A percentile compares a stretch with the other conserved stretches of the same genome.
These are phyloP conservation scores for Lordiphosa stackelbergi DNA, from an alignment of 1,140 invertebrate genomes.

Conservation along the genomic window DNA sequence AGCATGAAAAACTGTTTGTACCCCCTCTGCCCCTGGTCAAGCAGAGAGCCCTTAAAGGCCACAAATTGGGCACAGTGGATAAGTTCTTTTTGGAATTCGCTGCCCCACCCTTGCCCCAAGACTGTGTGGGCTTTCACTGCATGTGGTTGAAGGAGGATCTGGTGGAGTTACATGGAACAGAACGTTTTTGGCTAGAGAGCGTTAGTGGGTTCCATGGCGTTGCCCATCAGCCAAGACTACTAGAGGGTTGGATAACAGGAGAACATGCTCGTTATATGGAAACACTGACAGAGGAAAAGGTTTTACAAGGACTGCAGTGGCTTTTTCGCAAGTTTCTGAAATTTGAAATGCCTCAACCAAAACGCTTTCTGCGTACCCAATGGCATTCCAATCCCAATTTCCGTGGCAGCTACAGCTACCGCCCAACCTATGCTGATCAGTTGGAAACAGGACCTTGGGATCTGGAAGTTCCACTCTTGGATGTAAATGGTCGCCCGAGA, in stretches of 20 bases:
- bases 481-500: conserved; percentile 78
- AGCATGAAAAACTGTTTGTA: conserved; percentile 80
- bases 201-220: conserved; percentile 83
- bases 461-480: conserved; percentile 79
- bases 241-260: conserved; percentile 82
- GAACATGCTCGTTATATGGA: conserved; percentile 80
- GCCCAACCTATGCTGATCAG: conserved; percentile 80
- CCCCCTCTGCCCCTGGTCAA: conserved; percentile 81
- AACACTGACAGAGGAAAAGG: conserved; percentile 77
- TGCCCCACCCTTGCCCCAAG: conserved; percentile 81
- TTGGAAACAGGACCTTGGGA: conserved; percentile 77
- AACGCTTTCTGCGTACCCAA: conserved; percentile 67
- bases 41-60: conserved; percentile 80
- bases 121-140: conserved; percentile 75
- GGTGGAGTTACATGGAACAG: conserved; percentile 43
- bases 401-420: conserved; percentile 84
- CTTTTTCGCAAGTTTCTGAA: conserved; percentile 77
- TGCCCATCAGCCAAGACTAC: conserved; percentile 81
- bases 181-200: conserved; percentile 80
- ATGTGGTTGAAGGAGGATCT: conserved; percentile 79
- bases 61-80: conserved; percentile 84
- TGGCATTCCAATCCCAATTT: conserved; percentile 85
- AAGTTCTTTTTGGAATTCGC: conserved; percentile 88
- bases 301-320: conserved; percentile 77
- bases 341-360: conserved; percentile 44